Base-by-base conservation (phyloP, 2,888 invertebrate species). In the Epirrhoe tristata region DNA sequence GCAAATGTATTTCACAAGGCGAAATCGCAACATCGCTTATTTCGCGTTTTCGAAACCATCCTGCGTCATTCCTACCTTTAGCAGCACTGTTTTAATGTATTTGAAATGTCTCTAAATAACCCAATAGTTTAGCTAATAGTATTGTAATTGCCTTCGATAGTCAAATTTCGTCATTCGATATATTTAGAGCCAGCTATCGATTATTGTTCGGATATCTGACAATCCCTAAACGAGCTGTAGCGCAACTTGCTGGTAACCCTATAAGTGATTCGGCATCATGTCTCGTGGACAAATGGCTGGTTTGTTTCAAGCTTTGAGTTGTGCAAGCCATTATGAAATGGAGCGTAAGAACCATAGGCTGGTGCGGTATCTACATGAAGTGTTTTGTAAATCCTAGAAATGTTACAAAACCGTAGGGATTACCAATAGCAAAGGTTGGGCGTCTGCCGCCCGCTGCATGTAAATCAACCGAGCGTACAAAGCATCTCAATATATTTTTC, bases 31-130 rank as follows among this genome's bases (percentile, higher is more conserved):
- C 90, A 86, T 90, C 86, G 90, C 87, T 90, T 90, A 92, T 90
- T 93, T 91, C 83, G 83, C 90, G 89, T 93, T 93, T 90, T 93
- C 93, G 93, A 92, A 92, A 93, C 84, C 84, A 83, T 87, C 87
- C 90, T 88, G 87, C 90, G 91, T 91, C 92, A 91, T 87, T 87
- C 86, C 83, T 52, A 52, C 59, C 86, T 64, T 64, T 57, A 61
- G 59, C 60, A 62, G 58, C 57, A 59, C 60, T 63, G 63, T 56
- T 64, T 67, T 67, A 67, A 63, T 67, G 60, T 68, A 43, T 61
- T 68, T 58, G 54, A 64, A 68, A 64, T 64, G 51, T 59, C 62
- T 63, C 32, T 56, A 52, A 67, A 60, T 63, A 63, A 60, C 57
- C 46, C 58, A 63, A 70, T 63, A 65, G 58, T 53, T 61, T 63